Evolutionary conservation across 2,113 vertebrate species (phyloP).

Genomic region (Theropithecus gelada): DNA sequence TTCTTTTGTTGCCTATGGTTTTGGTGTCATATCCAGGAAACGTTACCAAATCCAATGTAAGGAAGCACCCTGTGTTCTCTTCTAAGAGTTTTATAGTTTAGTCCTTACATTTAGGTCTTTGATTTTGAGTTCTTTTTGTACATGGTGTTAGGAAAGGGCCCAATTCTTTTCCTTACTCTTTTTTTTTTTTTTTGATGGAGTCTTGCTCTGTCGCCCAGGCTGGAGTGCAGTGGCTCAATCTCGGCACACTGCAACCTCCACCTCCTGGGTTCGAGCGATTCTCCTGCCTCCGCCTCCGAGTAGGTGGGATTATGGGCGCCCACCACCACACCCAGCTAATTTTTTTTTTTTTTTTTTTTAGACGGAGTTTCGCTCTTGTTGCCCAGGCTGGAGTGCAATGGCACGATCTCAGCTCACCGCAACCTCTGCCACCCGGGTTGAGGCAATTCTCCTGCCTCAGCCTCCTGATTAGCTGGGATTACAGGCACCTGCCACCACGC

Average conservation of each 20-base stretch:
- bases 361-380: neutral
- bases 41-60: neutral
- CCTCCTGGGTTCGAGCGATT: neutral
- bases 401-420: neutral
- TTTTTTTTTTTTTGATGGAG: neutral
- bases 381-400: neutral
- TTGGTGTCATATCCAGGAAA: neutral
- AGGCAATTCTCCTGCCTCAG: neutral
- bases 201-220: neutral
- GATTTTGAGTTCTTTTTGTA: neutral
- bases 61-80: neutral
- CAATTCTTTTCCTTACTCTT: neutral
- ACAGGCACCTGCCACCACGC: too few species aligned
- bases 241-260: neutral
- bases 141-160: neutral
- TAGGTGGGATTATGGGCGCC: too few species aligned
- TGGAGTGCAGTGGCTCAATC: neutral
- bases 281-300: neutral
- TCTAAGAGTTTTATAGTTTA: neutral
- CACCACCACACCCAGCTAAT: too few species aligned
- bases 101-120: neutral
- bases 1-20: neutral
- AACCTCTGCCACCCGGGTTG: neutral
- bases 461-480: too few species aligned
- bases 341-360: neutral